These are phyloP conservation scores for Atlantisia rogersi DNA, from an alignment of 2,113 vertebrate genomes.

Conservation along the genomic window DNA sequence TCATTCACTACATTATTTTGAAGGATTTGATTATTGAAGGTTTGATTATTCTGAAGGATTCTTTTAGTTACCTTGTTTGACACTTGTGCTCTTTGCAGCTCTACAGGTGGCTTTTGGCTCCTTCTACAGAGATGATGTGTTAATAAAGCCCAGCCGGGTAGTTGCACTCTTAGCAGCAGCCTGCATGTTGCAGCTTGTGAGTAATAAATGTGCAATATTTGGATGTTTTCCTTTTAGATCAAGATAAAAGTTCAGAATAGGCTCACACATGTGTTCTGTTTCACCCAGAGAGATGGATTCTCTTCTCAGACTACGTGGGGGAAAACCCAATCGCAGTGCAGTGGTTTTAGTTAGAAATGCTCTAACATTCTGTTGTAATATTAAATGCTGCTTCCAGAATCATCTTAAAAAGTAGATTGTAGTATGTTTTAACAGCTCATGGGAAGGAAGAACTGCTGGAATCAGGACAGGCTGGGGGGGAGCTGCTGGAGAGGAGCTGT, in stretches of 20 bases:
- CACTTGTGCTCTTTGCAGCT: conserved; percentile 71
- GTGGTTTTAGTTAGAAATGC: neutral
- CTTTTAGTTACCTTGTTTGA: neutral
- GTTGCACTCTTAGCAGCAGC: conserved; percentile 93
- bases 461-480: too few relatives aligned
- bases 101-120: conserved; percentile 97
- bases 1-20: neutral
- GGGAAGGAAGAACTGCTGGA: too few relatives aligned
- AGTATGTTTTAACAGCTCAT: neutral
- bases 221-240: neutral
- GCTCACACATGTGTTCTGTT: fast-evolving
- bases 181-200: conserved; percentile 96
- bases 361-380: neutral
- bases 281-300: neutral
- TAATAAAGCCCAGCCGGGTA: conserved; percentile 93
- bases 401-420: neutral
- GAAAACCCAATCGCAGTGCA: neutral
- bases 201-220: conserved; percentile 41
- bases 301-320: neutral
- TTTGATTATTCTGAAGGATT: neutral
- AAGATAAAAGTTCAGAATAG: neutral
- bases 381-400: neutral
- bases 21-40: neutral
- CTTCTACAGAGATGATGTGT: conserved; percentile 93
- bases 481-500: too few relatives aligned